phyloP scores from a whole-genome alignment of 2,888 invertebrate genomes.

The Cistogaster globosa region DNA sequence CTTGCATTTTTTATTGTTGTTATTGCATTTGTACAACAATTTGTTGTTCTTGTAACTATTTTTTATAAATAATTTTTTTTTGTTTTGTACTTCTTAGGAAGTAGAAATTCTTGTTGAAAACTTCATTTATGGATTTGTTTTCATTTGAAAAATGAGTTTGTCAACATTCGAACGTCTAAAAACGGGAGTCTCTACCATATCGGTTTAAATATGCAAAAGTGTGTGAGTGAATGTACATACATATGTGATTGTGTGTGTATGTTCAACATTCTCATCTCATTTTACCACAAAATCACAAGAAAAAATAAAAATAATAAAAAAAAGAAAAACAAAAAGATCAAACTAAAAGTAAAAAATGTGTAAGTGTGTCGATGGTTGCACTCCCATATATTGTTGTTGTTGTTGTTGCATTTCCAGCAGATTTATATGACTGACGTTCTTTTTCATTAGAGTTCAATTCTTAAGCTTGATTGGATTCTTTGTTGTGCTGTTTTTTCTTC shows the following conservation, averaged over 20 bases:
- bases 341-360: slow-evolving; percentile 49
- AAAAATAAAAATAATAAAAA: neutral
- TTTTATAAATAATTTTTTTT: slow-evolving; percentile 16
- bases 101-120: slow-evolving; percentile 56
- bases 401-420: neutral
- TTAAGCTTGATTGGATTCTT: slow-evolving; percentile 64
- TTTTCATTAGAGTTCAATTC: slow-evolving; percentile 65
- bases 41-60: slow-evolving; percentile 29
- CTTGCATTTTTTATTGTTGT: slow-evolving; percentile 39
- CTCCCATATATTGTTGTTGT: slow-evolving; percentile 16
- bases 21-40: slow-evolving; percentile 19
- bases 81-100: slow-evolving; percentile 49
- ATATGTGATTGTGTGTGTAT: neutral
- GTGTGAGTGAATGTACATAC: neutral
- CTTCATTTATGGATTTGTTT: slow-evolving; percentile 69
- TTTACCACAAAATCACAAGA: slow-evolving; percentile 45
- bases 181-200: slow-evolving; percentile 34
- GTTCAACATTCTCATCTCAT: slow-evolving; percentile 43
- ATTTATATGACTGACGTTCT: slow-evolving; percentile 7
- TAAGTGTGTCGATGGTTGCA: slow-evolving; percentile 57
- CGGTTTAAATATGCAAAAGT: neutral
- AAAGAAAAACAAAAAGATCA: slow-evolving; percentile 1
- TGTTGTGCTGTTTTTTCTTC: neutral
- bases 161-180: slow-evolving; percentile 59
- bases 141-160: slow-evolving; percentile 67